A percentile compares a stretch with the other conserved stretches of the same genome.
These are phyloP conservation scores for Heliconius hewitsoni DNA, from an alignment of 1,140 invertebrate species.

Conservation along the genomic window DNA sequence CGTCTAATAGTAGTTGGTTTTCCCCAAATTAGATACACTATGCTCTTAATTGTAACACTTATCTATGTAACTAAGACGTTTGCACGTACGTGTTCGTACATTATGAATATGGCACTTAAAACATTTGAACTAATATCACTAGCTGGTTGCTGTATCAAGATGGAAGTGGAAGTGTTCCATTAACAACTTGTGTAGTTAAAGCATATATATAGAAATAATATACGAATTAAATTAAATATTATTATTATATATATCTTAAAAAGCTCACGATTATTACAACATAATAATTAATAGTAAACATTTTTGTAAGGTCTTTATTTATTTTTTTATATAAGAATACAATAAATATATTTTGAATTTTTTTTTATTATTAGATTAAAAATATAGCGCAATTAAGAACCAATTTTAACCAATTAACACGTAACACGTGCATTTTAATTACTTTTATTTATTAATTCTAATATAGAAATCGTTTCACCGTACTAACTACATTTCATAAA, in stretches of 20 bases:
- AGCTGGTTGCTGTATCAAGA: background rate
- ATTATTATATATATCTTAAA: background rate
- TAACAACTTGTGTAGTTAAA: background rate
- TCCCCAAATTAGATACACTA: background rate
- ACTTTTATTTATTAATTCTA: too few species aligned
- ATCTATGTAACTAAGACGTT: conserved; percentile 27
- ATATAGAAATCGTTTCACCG: too few species aligned
- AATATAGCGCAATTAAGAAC: too few species aligned
- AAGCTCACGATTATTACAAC: too few species aligned
- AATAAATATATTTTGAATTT: too few species aligned
- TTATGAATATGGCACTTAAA: conserved; percentile 32
- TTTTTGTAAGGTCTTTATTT: too few species aligned
- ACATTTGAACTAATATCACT: conserved; percentile 18
- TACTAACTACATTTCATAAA: too few species aligned
- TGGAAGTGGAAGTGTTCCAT: background rate
- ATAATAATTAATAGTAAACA: too few species aligned
- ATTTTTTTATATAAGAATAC: too few species aligned
- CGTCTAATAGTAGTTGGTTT: background rate
- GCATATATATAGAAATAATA: background rate
- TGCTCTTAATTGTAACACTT: conserved; percentile 24
- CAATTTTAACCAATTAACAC: too few species aligned
- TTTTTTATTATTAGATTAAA: too few species aligned
- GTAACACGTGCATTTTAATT: too few species aligned
- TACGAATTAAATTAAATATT: background rate
- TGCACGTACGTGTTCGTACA: conserved; percentile 8